phyloP scores from a whole-genome alignment of 2,797 vertebrate species.

The Argya squamiceps region DNA sequence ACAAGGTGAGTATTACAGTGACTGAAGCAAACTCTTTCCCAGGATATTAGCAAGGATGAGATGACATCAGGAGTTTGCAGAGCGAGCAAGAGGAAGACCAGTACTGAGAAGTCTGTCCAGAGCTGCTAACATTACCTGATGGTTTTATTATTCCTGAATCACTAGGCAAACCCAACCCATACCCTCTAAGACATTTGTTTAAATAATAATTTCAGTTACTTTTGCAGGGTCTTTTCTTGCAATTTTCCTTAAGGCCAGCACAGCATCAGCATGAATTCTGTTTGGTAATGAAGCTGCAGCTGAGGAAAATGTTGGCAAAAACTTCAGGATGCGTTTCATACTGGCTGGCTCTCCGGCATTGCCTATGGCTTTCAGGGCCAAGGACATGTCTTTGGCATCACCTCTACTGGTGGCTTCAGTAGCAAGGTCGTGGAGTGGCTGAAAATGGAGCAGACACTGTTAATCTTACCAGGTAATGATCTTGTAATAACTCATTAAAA shows the following conservation, averaged over 20 bases:
- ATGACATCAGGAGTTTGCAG: neutral
- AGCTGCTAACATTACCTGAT: neutral
- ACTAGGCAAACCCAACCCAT: neutral
- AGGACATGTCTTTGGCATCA: slow-evolving; percentile 73
- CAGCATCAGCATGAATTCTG: slow-evolving; percentile 77
- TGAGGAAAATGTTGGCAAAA: slow-evolving; percentile 81
- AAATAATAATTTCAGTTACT: slow-evolving; percentile 76
- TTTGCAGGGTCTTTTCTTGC: slow-evolving; percentile 77
- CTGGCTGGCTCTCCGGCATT: slow-evolving; percentile 86
- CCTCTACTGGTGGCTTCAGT: slow-evolving; percentile 66
- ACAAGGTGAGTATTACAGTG: neutral
- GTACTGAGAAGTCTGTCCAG: neutral
- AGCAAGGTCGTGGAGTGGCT: slow-evolving; percentile 85
- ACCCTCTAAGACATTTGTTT: neutral
- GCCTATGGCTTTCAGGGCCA: slow-evolving; percentile 84
- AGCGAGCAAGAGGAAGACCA: neutral
- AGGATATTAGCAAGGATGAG: neutral
- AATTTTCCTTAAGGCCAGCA: slow-evolving; percentile 85
- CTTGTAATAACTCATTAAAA: neutral
- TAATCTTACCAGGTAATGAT: neutral
- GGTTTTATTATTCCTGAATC: neutral
- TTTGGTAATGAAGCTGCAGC: slow-evolving; percentile 72
- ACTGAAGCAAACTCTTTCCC: neutral
- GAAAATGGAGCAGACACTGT: neutral
- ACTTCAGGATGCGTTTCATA: slow-evolving; percentile 85